Conservation (phyloP, 30 jellyfish, hydroid and myxozoan species). For the Aurelia sp. region DNA sequence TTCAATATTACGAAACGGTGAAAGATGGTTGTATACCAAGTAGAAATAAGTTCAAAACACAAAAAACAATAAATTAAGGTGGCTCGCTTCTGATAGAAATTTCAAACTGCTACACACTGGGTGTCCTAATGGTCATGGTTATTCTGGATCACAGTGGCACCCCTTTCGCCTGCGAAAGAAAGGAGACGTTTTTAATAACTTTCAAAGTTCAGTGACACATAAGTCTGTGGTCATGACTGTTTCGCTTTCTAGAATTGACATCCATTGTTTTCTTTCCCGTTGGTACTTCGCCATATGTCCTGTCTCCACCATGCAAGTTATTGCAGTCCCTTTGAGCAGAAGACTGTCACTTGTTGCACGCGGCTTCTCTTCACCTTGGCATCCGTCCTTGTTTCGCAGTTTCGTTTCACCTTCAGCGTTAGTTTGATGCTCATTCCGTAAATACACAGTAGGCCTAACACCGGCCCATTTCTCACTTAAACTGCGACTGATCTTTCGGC, state of each 20-base stretch:
- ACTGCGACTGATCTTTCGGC: conserved; percentile 28
- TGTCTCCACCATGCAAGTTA: conserved; percentile 78
- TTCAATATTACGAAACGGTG: too few species aligned
- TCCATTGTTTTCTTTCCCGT: conserved; percentile 75
- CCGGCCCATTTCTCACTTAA: conserved; percentile 32
- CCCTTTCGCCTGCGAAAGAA: too few species aligned
- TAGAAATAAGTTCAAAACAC: too few species aligned
- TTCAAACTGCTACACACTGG: too few species aligned
- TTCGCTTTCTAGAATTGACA: conserved; percentile 49
- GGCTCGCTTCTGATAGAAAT: too few species aligned
- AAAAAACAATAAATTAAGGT: too few species aligned
- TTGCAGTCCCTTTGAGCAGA: conserved; percentile 59
- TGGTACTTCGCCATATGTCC: conserved; percentile 81
- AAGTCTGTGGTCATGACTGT: conserved; percentile 73
- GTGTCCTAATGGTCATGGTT: too few species aligned
- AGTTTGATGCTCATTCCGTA: background rate
- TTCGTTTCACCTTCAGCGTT: conserved; percentile 11
- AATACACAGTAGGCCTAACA: conserved; percentile 4
- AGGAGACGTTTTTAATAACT: too few species aligned
- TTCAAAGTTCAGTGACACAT: conserved; percentile 87
- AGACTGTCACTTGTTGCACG: conserved; percentile 86
- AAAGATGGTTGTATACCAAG: too few species aligned
- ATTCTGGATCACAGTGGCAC: too few species aligned
- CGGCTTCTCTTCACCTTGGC: conserved; percentile 14
- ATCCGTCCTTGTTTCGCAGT: background rate